Conservation (phyloP, 1,140 invertebrate species). For the Drosophila nigrodunni region DNA sequence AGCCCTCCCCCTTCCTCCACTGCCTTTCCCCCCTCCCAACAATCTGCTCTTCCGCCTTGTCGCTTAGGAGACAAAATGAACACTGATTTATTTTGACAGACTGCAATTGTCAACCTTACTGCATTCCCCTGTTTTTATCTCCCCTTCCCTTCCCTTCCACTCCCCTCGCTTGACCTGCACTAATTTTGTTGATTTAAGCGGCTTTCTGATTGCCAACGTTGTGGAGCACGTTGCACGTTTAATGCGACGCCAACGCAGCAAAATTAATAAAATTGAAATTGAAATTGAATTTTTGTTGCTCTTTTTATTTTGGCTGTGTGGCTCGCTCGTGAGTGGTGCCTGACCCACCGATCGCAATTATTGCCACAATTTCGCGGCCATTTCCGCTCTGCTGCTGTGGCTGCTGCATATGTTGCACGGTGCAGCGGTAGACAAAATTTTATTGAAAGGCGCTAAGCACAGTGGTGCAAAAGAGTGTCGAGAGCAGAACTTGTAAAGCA, state of each 20-base stretch:
- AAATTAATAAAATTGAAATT: slow-evolving; percentile 54
- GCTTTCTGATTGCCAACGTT: slow-evolving; percentile 49
- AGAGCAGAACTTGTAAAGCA: too few species aligned
- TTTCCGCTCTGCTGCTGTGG: slow-evolving; percentile 58
- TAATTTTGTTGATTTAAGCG: slow-evolving; percentile 68
- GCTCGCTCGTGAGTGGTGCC: slow-evolving; percentile 6
- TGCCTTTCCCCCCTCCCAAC: not conserved
- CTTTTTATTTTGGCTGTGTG: not conserved
- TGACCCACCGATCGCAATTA: slow-evolving; percentile 57
- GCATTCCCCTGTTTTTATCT: not conserved
- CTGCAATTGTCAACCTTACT: slow-evolving; percentile 40
- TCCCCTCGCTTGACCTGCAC: slow-evolving; percentile 17
- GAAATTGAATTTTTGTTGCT: slow-evolving; percentile 39
- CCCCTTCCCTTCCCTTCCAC: not conserved
- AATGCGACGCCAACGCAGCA: slow-evolving; percentile 24
- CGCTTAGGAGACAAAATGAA: slow-evolving; percentile 1
- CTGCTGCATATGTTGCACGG: slow-evolving; percentile 21
- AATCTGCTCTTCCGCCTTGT: not conserved
- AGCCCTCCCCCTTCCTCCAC: too few species aligned
- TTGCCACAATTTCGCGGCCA: slow-evolving; percentile 69
- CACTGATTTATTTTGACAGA: slow-evolving; percentile 69
- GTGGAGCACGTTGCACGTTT: slow-evolving; percentile 39
- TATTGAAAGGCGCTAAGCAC: slow-evolving; percentile 25
- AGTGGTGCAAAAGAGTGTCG: slow-evolving; percentile 13
- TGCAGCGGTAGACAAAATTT: not conserved